Evolutionary conservation across 2,797 vertebrate species (phyloP), one percentile per base, ranked within the genome.

Genomic region (Telmatherina bonti): DNA sequence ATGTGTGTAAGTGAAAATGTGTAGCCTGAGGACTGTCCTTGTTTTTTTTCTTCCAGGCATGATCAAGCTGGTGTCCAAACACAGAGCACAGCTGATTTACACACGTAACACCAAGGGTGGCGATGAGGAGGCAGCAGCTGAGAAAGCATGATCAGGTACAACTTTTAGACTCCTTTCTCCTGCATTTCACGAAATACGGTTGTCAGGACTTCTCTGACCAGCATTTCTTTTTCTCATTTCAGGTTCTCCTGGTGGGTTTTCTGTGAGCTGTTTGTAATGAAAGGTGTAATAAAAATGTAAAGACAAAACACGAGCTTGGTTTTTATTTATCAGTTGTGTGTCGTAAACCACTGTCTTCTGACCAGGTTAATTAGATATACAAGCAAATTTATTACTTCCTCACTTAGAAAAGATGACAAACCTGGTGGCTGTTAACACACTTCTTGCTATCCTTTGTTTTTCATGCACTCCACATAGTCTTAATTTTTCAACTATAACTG

Each of bases 41-140:
- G 56, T 26, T 3, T 8, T 67, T 74, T 82, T 18, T 71, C 43
- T 82, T 70, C 7, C 70, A 98, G 97, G 97, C 57, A 94, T 98
- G 93, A 98, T 98, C 92, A 98, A 97, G 53, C 86, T 98, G 67
- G 97, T 98, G 79, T 98, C 96, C 79, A 98, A 97, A 91, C 97
- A 98, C 92, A 95, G 97, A 93, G 96, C 96, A 3, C 96, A 97
- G 55, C 95, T 98, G 45, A 98, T 99, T 83, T 97, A 98, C 81
- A 98, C 97, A 22, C 95, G 96, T 26, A 99, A 97, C 91, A 98
- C 97, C 1, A 98, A 98, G 90, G 97, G 96, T 1, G 96, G 95
- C 12, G 97, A 99, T 5, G 96, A 96, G 0, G 96, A 96, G 1
- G 95, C 93, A 2, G 93, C 92, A 2, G 92, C 93, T 24, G 92